These are phyloP conservation scores for Tragelaphus buxtoni DNA, from an alignment of 2,113 vertebrate genomes.

Conservation along the genomic window DNA sequence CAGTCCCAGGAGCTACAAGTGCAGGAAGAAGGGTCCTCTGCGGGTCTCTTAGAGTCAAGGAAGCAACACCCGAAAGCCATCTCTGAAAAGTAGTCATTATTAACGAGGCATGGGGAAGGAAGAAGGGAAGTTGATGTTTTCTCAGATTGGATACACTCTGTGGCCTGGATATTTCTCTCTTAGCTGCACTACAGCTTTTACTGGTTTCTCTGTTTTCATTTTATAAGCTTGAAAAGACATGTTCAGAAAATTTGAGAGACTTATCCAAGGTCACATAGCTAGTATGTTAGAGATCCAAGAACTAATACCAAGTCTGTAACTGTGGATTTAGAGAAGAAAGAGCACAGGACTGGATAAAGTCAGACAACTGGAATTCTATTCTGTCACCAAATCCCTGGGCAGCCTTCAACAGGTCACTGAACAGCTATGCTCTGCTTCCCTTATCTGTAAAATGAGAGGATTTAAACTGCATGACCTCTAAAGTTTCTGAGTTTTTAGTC, in stretches of 20 bases:
- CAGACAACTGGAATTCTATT: constrained; percentile 15
- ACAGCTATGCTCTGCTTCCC: constrained; percentile 40
- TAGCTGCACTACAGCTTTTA: neutral
- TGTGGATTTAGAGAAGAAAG: neutral
- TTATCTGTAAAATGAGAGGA: constrained; percentile 42
- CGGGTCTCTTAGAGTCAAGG: neutral
- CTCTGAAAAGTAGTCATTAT: neutral
- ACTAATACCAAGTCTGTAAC: neutral
- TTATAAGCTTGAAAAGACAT: neutral
- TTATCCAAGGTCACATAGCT: constrained; percentile 12
- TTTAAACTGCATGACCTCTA: constrained; percentile 33
- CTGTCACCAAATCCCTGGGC: constrained; percentile 37
- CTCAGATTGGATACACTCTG: neutral
- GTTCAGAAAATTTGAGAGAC: constrained; percentile 2
- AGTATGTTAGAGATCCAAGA: neutral
- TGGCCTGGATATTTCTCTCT: neutral
- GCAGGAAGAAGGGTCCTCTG: neutral
- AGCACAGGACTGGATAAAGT: neutral
- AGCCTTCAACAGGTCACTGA: constrained; percentile 38
- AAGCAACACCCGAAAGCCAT: neutral
- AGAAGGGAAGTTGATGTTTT: neutral
- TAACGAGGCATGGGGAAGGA: no score
- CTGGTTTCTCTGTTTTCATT: neutral
- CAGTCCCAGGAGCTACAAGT: neutral
- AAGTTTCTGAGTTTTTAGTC: constrained; percentile 2